These are phyloP conservation scores for Aegithalos caudatus DNA, from an alignment of 2,113 vertebrate species.

Conservation along the genomic window DNA sequence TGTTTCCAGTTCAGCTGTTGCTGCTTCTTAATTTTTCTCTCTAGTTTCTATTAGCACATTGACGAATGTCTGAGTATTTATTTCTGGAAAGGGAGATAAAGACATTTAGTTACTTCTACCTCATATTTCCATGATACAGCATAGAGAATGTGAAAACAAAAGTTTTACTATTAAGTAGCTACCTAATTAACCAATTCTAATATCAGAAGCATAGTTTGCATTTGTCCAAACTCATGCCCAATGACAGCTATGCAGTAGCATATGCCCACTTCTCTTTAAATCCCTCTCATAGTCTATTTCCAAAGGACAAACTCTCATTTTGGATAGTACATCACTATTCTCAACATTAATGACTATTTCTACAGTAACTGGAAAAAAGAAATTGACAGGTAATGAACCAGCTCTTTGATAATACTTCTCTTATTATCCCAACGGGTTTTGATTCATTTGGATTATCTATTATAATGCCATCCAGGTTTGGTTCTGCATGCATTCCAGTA, in stretches of 20 bases:
- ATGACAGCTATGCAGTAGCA: background rate
- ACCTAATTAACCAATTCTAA: background rate
- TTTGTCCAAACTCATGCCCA: background rate
- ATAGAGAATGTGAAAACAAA: background rate
- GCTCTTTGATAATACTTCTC: background rate
- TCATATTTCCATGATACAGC: background rate
- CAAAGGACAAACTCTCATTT: background rate
- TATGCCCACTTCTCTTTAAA: background rate
- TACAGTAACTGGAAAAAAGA: background rate
- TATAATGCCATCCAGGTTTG: background rate
- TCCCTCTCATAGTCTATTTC: background rate
- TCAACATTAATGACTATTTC: background rate
- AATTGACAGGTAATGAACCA: background rate
- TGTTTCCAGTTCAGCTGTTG: background rate
- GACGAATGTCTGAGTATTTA: constrained; percentile 39
- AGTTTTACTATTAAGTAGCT: background rate
- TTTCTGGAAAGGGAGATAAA: constrained; percentile 27
- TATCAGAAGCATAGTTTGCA: background rate
- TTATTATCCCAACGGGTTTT: background rate
- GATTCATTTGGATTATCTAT: background rate
- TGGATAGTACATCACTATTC: background rate
- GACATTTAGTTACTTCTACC: background rate
- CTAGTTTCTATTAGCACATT: constrained; percentile 29
- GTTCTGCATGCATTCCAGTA: background rate
- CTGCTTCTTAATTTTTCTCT: constrained; percentile 28